Evolutionary conservation across 2,888 invertebrate species (phyloP).

Genomic region (Cordilura impudica): DNA sequence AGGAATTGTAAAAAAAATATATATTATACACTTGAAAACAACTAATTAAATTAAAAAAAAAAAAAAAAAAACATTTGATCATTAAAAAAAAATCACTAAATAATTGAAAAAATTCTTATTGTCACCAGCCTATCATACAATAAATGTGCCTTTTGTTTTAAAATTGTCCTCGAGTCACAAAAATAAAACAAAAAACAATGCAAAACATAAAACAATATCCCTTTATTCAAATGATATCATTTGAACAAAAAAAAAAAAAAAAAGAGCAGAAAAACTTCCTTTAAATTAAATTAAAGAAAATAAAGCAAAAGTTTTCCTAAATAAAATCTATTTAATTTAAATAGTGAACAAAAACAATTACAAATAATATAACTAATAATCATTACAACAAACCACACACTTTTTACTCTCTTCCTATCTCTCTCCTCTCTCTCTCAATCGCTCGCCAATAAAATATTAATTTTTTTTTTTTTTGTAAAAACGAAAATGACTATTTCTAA

Average conservation of each 20-base stretch:
- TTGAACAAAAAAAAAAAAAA: background rate
- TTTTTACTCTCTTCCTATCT: background rate
- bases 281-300: slow-evolving; percentile 3
- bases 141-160: slow-evolving; percentile 76
- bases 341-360: background rate
- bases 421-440: background rate
- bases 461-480: too few species aligned
- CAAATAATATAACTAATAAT: background rate
- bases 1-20: slow-evolving; percentile 36
- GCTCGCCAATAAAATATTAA: background rate
- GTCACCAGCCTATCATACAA: slow-evolving; percentile 56
- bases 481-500: background rate
- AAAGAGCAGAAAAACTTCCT: slow-evolving; percentile 1
- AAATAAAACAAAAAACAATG: slow-evolving; percentile 18
- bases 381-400: background rate
- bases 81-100: background rate
- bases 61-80: slow-evolving; percentile 17
- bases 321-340: background rate
- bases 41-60: background rate
- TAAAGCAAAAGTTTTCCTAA: background rate
- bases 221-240: slow-evolving; percentile 3
- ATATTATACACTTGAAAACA: slow-evolving; percentile 3
- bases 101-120: slow-evolving; percentile 13
- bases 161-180: slow-evolving; percentile 65
- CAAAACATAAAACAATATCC: slow-evolving; percentile 1